A percentile compares a stretch with the other conserved stretches of the same genome.
phyloP scores from a whole-genome alignment of 2,113 vertebrate species.

The Pipa parva region DNA sequence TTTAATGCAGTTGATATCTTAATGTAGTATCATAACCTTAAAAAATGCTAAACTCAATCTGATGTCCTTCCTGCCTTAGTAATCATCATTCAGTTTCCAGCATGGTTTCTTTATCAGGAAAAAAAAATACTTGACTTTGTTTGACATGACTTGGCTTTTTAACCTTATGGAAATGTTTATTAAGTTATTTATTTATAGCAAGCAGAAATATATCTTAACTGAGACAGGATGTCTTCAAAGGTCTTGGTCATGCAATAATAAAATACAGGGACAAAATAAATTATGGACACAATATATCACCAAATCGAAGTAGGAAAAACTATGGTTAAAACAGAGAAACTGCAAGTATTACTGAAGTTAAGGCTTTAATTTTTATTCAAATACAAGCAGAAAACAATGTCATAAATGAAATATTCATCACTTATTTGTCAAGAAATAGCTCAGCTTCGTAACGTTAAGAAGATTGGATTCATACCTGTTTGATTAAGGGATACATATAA shows the following conservation, averaged over 20 bases:
- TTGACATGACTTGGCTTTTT: slow-evolving; percentile 37
- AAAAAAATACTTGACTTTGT: slow-evolving; percentile 36
- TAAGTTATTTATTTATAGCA: slow-evolving; percentile 43
- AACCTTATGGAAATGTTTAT: slow-evolving; percentile 44
- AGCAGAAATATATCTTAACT: slow-evolving; percentile 39
- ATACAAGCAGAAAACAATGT: too few relatives aligned
- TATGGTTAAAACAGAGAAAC: slow-evolving; percentile 19
- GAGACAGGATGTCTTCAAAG: slow-evolving; percentile 40
- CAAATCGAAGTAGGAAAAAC: slow-evolving; percentile 30
- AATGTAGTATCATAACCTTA: background rate
- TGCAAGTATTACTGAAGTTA: background rate
- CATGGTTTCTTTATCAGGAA: slow-evolving; percentile 28
- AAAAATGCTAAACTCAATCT: slow-evolving; percentile 1
- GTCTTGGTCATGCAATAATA: slow-evolving; percentile 41
- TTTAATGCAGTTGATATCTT: too few relatives aligned
- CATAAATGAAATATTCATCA: too few relatives aligned
- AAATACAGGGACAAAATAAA: slow-evolving; percentile 43
- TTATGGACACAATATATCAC: slow-evolving; percentile 42
- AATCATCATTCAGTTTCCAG: slow-evolving; percentile 16
- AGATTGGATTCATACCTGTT: background rate
- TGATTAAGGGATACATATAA: background rate
- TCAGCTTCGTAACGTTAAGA: too few relatives aligned
- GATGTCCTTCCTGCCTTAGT: slow-evolving; percentile 18
- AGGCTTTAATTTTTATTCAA: too few relatives aligned
- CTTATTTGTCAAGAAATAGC: too few relatives aligned